Evolutionary conservation across 2,113 vertebrate genomes (phyloP).

Genomic region (Proterorhinus semilunaris): DNA sequence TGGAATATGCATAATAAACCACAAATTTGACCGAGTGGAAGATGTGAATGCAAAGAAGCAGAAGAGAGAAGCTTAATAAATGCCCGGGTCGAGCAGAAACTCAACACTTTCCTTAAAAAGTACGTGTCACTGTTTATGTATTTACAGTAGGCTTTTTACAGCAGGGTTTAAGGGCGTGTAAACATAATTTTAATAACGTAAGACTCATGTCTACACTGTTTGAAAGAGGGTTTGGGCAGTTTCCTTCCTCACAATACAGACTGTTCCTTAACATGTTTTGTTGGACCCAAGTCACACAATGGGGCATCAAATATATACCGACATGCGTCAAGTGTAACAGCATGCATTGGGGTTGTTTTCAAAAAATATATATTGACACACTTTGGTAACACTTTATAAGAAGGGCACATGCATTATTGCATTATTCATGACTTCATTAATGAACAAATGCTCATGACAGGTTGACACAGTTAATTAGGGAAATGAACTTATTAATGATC

Average conservation of each 20-base stretch:
- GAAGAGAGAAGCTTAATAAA: constrained; percentile 15
- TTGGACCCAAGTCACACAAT: background rate
- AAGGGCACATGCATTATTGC: too few species aligned
- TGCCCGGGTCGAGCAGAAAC: background rate
- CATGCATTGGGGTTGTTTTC: too few species aligned
- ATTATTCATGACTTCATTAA: too few species aligned
- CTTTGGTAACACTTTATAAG: too few species aligned
- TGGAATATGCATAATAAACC: too few species aligned
- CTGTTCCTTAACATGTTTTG: background rate
- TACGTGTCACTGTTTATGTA: background rate
- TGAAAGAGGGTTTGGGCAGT: background rate
- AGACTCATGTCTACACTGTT: background rate
- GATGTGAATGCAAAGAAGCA: background rate
- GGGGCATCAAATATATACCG: too few species aligned
- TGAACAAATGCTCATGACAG: too few species aligned
- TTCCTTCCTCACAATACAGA: background rate
- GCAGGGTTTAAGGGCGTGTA: background rate
- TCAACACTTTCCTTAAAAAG: background rate
- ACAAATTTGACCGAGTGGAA: constrained; percentile 34
- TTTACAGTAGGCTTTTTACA: background rate
- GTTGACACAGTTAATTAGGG: too few species aligned
- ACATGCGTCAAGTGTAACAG: too few species aligned
- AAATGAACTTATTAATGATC: too few species aligned
- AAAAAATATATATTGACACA: too few species aligned
- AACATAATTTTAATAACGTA: background rate